These are phyloP conservation scores for Drosophila eohydei DNA, from an alignment of 2,888 invertebrate genomes.

Conservation along the genomic window DNA sequence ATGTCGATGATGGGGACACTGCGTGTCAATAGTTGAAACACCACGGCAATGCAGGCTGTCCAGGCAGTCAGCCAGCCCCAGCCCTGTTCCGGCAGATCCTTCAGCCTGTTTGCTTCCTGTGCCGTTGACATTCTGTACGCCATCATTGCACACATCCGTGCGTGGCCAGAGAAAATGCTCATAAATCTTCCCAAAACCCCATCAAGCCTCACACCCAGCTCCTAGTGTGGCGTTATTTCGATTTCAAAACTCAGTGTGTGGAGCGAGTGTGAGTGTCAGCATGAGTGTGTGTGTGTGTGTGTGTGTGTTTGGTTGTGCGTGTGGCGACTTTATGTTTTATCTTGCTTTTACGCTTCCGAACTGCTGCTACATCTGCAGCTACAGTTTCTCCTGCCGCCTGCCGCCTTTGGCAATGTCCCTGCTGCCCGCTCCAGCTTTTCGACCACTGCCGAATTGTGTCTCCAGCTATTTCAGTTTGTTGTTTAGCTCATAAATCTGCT, in stretches of 20 bases:
- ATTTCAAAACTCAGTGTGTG: constrained; percentile 43
- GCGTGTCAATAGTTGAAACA: constrained; percentile 72
- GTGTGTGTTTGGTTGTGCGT: constrained; percentile 44
- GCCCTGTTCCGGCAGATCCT: constrained; percentile 54
- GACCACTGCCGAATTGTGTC: constrained; percentile 58
- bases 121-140: constrained; percentile 52
- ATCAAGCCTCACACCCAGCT: constrained; percentile 23
- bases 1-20: constrained; percentile 63
- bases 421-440: constrained; percentile 16
- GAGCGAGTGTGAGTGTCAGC: neutral
- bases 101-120: constrained; percentile 54
- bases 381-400: constrained; percentile 26
- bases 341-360: constrained; percentile 79
- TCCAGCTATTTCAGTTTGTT: constrained; percentile 77
- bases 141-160: constrained; percentile 53
- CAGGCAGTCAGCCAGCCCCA: constrained; percentile 2
- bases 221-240: constrained; percentile 51
- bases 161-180: constrained; percentile 63
- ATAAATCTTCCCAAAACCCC: constrained; percentile 62
- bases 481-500: constrained; percentile 80
- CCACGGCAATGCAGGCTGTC: constrained; percentile 13
- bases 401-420: constrained; percentile 31
- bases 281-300: constrained; percentile 1
- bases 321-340: constrained; percentile 70
- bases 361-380: constrained; percentile 33